phyloP scores from a whole-genome alignment of 2,113 vertebrate species.

The Rhegmatorhina hoffmannsi region DNA sequence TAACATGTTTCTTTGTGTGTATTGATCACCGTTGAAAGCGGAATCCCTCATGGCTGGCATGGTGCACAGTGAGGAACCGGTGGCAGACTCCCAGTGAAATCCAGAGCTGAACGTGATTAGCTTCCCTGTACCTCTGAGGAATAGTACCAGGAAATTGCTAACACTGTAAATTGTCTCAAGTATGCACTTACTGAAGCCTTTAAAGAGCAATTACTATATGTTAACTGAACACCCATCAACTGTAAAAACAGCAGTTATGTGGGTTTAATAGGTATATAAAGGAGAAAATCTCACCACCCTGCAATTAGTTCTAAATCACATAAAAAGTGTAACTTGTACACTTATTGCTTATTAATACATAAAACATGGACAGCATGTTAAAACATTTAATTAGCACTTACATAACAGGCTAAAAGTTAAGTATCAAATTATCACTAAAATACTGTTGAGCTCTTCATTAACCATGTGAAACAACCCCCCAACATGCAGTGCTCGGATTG shows the following conservation, averaged over 20 bases:
- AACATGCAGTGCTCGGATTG: neutral
- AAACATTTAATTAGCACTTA: constrained; percentile 67
- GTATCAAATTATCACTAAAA: constrained; percentile 50
- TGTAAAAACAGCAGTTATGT: constrained; percentile 71
- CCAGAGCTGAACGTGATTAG: neutral
- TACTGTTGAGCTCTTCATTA: constrained; percentile 39
- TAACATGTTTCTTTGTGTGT: neutral
- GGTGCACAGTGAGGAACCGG: neutral
- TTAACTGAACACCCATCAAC: constrained; percentile 77
- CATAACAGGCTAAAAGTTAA: constrained; percentile 50
- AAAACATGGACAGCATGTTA: constrained; percentile 53
- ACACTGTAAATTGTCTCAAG: constrained; percentile 75
- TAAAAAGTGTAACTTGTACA: constrained; percentile 61
- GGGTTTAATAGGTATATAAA: constrained; percentile 64
- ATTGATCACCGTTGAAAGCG: neutral
- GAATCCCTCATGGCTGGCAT: neutral
- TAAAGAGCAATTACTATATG: constrained; percentile 79
- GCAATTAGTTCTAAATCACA: constrained; percentile 62
- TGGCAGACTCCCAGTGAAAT: neutral
- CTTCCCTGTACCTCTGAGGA: constrained; percentile 47
- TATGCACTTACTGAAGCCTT: constrained; percentile 57
- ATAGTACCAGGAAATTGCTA: constrained; percentile 67
- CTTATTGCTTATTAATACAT: constrained; percentile 66
- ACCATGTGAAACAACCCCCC: neutral
- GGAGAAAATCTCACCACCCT: constrained; percentile 54